Evolutionary conservation across 2,113 vertebrate species (phyloP), one percentile per base, ranked within the genome.

Genomic region (Paradoxurus hermaphroditus): DNA sequence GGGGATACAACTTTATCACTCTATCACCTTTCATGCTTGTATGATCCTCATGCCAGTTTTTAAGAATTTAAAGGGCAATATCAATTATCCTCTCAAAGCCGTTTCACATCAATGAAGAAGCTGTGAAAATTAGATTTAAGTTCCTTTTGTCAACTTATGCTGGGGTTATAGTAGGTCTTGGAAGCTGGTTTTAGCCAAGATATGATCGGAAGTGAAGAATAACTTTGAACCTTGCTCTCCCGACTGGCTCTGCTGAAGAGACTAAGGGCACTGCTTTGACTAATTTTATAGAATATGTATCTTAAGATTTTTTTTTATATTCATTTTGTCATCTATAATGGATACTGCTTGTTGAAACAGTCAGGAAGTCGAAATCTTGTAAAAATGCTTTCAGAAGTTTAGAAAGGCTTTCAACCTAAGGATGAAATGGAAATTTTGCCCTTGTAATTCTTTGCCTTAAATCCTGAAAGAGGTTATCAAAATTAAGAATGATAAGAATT

Each of bases 41-140:
- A 9, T 96, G 87, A 88, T 41, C 88, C 56, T 95, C 82, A 79
- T 81, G 29, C 0, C 34, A 95, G 77, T 79, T 92, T 96, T 94
- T 68, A 86, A 95, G 91, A 97, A 95, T 96, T 85, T 96, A 97
- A 97, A 97, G 75, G 86, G 46, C 53, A 49, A 77, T 94, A 95
- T 94, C 90, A 97, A 95, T 94, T 97, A 96, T 86, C 78, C 86
- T 97, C 97, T 91, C 95, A 93, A 95, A 97, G 88, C 62, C 75
- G 18, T 93, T 97, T 97, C 96, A 91, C 93, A 93, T 91, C 91
- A 91, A 25, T 93, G 82, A 78, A 97, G 88, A 93, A 97, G 75
- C 91, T 95, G 86, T 91, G 87, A 94, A 96, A 98, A 97, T 79
- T 62, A 96, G 86, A 96, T 92, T 96, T 73, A 59, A 86, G 67